Base-by-base conservation (phyloP, 1,140 invertebrate genomes). In the Calephelis nemesis region DNA sequence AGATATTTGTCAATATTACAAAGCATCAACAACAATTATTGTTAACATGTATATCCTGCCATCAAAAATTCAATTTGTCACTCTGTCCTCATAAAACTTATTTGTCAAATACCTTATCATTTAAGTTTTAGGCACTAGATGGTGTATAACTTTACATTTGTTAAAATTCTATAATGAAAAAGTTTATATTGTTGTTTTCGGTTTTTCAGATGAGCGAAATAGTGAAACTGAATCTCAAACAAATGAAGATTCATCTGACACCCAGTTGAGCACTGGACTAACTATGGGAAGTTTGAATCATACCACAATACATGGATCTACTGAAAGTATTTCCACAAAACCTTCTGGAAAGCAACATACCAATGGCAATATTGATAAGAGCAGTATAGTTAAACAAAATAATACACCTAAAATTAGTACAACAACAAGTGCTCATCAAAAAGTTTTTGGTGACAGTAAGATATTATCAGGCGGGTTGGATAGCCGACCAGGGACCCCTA, bases 191-290 rank as follows among this genome's bases (percentile, higher is more conserved):
- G 10, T 47, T 10, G 52, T 40, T 63, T 54, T 30, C 30, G 0
- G 2, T 30, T 70, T 93, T 93, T 82, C 84, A 96, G 95, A 94
- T 92, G 96, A 97, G 81, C 94, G 95, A 81, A 96, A 96, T 81
- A 97, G 96, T 92, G 97, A 98, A 91, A 96, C 96, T 60, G 97
- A 98, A 91, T 97, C 97, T 11, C 96, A 97, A 89, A 96, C 95
- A 58, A 96, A 95, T 87, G 94, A 95, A 76, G 94, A 95, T 77
- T 95, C 95, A 69, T 95, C 95, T 78, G 94, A 95, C 75, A 96
- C 95, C 80, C 95, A 95, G 85, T 94, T 96, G 78, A 94, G 87
- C 63, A 75, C 77, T 39, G 80, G 81, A 42, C 67, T 89, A 42
- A 85, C 79, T 63, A 79, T 87, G 71, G 85, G 90, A 42, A 85